Base-by-base conservation (phyloP, 2,113 vertebrate species). In the Nesogale talazaci region DNA sequence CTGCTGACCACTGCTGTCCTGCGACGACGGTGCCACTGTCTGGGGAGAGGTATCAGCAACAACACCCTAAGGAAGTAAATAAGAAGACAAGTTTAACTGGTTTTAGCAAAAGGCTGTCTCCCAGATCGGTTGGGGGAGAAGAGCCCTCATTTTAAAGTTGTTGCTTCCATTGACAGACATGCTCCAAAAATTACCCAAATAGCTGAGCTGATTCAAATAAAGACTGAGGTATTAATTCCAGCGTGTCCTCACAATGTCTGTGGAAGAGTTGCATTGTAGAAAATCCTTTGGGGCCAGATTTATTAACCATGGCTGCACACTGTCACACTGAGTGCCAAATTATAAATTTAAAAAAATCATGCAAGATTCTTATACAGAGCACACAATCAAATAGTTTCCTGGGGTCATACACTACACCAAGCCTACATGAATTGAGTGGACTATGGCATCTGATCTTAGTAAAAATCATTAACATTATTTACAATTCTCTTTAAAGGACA, bases 41-140 rank as follows among this genome's bases (percentile, higher is more conserved):
- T 99, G 99, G 95, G 99, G 98, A 98, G 99, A 99, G 97, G 98
- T 98, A 97, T 99, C 99, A 97, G 99, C 98, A 98, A 99, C 99
- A 97, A 99, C 99, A 98, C 99, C 99, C 99, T 99, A 96, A 70
- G 94, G 95, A 97, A 95, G 97, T 83, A 94, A 96, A 97, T 76
- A 74, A 94, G 95, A 96, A 97, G 65, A 98, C 1, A 88, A 91
- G 82, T 67, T 98, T 95, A 97, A 97, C 34, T 96, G 25, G 79
- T 87, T 96, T 95, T 74, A 79, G 86, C 91, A 84, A 88, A 1
- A 25, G 29, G 31, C 8, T 59, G 75, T 81, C n/a, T 38, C 69
- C 0, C 31, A 27, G 75, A 40, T 27, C 67, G 70, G 81, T 17
- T 7, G 25, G 31, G 46, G 95, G 36, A 40, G 83, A 90, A 94